Conservation (phyloP, 2,797 vertebrate genomes). For the Oreochromis mossambicus region DNA sequence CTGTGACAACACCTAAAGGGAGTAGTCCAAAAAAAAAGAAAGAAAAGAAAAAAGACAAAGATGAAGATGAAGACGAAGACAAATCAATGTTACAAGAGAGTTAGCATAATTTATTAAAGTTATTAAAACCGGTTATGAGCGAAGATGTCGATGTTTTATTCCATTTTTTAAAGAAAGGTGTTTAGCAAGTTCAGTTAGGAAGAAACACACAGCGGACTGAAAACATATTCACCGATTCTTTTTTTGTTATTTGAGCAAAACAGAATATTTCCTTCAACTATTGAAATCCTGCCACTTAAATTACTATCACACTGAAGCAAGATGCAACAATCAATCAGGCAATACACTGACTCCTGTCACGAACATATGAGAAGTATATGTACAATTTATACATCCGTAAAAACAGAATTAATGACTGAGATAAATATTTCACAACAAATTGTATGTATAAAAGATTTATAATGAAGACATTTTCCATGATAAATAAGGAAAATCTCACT, state of each 20-base stretch:
- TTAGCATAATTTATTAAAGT: slow-evolving; percentile 38
- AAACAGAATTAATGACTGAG: slow-evolving; percentile 30
- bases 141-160: background rate
- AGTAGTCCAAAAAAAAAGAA: background rate
- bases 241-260: background rate
- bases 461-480: slow-evolving; percentile 12
- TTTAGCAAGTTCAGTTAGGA: slow-evolving; percentile 12
- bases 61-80: background rate
- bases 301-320: slow-evolving; percentile 24
- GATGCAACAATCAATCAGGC: slow-evolving; percentile 5
- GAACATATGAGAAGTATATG: slow-evolving; percentile 44
- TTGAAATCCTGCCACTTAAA: slow-evolving; percentile 41
- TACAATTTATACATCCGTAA: slow-evolving; percentile 67
- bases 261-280: background rate
- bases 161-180: background rate
- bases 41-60: background rate
- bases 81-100: background rate
- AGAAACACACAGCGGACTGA: background rate
- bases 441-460: slow-evolving; percentile 30
- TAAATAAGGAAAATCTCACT: slow-evolving; percentile 33
- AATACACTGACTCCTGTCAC: slow-evolving; percentile 21
- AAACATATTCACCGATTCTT: background rate
- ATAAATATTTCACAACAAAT: slow-evolving; percentile 45
- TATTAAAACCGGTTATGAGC: slow-evolving; percentile 8
- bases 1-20: background rate